Evolutionary conservation across 2,113 vertebrate species (phyloP).

Genomic region (Macquaria australasica): DNA sequence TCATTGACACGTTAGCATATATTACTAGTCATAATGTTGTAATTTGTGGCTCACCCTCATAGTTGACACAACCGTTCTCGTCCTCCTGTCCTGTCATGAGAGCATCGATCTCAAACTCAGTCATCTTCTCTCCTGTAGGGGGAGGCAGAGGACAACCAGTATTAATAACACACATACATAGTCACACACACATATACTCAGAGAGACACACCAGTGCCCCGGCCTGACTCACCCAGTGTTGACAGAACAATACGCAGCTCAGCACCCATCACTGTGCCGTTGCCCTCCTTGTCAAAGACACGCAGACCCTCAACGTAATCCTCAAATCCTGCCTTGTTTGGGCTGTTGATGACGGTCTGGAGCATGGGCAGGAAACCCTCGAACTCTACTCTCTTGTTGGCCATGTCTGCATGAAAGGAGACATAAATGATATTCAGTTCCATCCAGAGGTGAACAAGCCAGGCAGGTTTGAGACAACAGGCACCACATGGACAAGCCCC

Average conservation of each 20-base stretch:
- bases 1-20: neutral
- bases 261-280: conserved; percentile 98
- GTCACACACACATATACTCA: neutral
- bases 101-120: conserved; percentile 92
- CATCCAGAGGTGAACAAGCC: neutral
- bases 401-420: conserved; percentile 86
- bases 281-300: conserved; percentile 99
- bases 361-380: conserved; percentile 97
- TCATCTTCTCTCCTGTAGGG: conserved; percentile 96
- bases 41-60: conserved; percentile 88
- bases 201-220: neutral
- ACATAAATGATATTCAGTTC: neutral
- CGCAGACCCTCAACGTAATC: conserved; percentile 99
- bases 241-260: conserved; percentile 98
- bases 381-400: conserved; percentile 94
- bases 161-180: conserved; percentile 26
- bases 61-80: conserved; percentile 97
- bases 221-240: conserved; percentile 89
- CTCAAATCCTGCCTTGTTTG: conserved; percentile 93
- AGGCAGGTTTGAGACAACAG: neutral
- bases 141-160: conserved; percentile 21
- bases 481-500: neutral
- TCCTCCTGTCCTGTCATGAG: conserved; percentile 97
- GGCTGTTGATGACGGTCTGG: conserved; percentile 95
- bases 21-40: neutral